A percentile compares a stretch with the other conserved stretches of the same genome.
Evolutionary conservation across 2,797 vertebrate genomes (phyloP).

Genomic region (Hippoglossus hippoglossus): DNA sequence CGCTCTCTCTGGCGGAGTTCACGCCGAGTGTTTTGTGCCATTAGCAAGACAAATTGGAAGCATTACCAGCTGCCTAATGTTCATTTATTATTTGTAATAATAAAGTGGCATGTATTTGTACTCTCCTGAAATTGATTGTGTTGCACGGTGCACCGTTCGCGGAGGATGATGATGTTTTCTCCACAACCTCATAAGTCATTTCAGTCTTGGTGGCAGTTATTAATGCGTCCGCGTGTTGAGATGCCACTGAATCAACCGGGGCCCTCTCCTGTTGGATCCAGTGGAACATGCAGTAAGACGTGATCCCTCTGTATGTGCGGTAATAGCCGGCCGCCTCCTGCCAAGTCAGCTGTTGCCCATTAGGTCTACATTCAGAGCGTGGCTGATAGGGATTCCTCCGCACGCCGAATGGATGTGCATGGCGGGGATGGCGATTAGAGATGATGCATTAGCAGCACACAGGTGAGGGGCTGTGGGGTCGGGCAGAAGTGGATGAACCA

Average conservation of each 20-base stretch:
- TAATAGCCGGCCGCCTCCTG: conserved; percentile 28
- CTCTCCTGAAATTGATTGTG: conserved; percentile 74
- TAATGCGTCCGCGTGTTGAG: conserved; percentile 63
- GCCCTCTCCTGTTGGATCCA: conserved; percentile 47
- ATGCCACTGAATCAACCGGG: conserved; percentile 58
- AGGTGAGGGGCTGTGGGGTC: conserved; percentile 36
- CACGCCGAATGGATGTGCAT: conserved; percentile 32
- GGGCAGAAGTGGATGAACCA: conserved; percentile 29
- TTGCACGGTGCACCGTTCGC: conserved; percentile 51
- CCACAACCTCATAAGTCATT: conserved; percentile 70
- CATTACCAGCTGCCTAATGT: conserved; percentile 81
- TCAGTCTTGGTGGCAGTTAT: conserved; percentile 64
- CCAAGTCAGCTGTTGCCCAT: conserved; percentile 56
- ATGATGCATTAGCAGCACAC: conserved; percentile 48
- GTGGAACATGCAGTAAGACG: conserved; percentile 33
- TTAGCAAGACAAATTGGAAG: conserved; percentile 85
- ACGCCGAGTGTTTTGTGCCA: conserved; percentile 75
- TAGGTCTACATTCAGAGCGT: conserved; percentile 42
- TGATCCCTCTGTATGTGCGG: conserved; percentile 25
- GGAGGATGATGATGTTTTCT: conserved; percentile 65
- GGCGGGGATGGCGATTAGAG: conserved; percentile 32
- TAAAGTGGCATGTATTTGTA: conserved; percentile 74
- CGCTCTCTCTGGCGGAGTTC: conserved; percentile 69
- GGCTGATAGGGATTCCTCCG: conserved; percentile 41
- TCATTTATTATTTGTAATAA: conserved; percentile 85